A percentile compares a stretch with the other conserved stretches of the same genome.
These are phyloP conservation scores for Tragelaphus scriptus DNA, from an alignment of 2,113 vertebrate genomes.

Conservation along the genomic window DNA sequence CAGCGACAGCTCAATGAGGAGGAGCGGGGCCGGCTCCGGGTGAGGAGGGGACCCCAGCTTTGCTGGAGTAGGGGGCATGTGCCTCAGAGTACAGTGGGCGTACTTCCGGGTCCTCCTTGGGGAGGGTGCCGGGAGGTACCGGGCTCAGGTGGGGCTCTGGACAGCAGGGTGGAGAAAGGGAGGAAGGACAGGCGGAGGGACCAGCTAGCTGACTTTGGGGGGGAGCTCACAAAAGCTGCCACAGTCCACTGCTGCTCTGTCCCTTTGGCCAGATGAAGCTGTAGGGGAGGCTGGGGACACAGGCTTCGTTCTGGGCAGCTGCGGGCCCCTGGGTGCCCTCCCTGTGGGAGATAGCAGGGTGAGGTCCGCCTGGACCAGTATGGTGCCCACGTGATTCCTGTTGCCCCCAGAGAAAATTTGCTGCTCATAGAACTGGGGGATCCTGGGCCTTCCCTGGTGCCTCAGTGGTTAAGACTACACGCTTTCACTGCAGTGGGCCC, in stretches of 20 bases:
- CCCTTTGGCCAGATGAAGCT: background rate
- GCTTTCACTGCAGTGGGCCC: background rate
- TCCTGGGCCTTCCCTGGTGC: background rate
- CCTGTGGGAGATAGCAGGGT: background rate
- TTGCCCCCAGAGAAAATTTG: background rate
- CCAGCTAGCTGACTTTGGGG: background rate
- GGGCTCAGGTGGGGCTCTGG: background rate
- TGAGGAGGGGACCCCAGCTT: slow-evolving; percentile 48
- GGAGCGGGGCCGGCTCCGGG: slow-evolving; percentile 87
- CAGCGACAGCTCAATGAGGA: slow-evolving; percentile 88
- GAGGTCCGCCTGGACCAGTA: rapidly evolving
- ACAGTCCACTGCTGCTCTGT: rapidly evolving
- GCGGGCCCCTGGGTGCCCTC: rapidly evolving
- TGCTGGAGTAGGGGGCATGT: rapidly evolving
- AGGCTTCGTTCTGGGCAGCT: background rate
- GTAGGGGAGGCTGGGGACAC: background rate
- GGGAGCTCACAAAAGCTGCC: background rate
- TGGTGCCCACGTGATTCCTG: background rate
- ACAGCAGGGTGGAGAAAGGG: background rate
- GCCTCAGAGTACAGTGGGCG: background rate
- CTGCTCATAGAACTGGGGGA: too few species aligned
- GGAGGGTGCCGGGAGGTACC: too few species aligned
- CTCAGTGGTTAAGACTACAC: background rate
- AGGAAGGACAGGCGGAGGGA: background rate
- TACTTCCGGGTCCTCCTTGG: background rate